These are phyloP conservation scores for Drosophila pullipes DNA, from an alignment of 2,888 invertebrate species.

Conservation along the genomic window DNA sequence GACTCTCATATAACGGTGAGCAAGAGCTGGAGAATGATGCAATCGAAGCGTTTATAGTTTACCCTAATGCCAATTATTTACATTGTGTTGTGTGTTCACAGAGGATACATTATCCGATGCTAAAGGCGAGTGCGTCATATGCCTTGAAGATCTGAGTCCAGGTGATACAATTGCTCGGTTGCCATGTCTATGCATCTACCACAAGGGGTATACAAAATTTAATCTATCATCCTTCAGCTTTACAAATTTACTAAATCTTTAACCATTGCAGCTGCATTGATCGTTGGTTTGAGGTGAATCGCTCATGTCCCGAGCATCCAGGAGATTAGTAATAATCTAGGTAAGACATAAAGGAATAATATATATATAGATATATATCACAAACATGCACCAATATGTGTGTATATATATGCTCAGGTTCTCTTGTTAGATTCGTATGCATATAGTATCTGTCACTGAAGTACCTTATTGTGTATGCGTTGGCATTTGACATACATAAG, in stretches of 20 bases:
- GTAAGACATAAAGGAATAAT: constrained; percentile 25
- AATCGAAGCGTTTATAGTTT: neutral
- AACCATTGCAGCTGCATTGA: constrained; percentile 99
- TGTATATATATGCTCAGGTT: neutral
- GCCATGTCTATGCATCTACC: constrained; percentile 99
- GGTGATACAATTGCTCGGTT: constrained; percentile 99
- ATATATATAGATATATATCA: neutral
- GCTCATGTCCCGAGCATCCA: constrained; percentile 99
- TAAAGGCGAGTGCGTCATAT: constrained; percentile 99
- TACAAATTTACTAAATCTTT: constrained; percentile 69
- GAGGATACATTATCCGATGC: constrained; percentile 98
- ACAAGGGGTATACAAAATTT: constrained; percentile 91
- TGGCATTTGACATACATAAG: constrained; percentile 32
- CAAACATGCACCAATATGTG: constrained; percentile 1
- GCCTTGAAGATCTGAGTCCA: constrained; percentile 97
- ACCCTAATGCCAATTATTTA: neutral
- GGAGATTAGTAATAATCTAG: constrained; percentile 86
- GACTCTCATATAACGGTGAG: constrained; percentile 98
- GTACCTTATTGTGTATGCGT: constrained; percentile 1
- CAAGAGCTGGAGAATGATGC: neutral
- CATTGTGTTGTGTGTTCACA: constrained; percentile 84
- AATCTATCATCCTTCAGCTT: neutral
- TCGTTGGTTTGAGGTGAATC: constrained; percentile 99
- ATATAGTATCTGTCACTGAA: constrained; percentile 3
- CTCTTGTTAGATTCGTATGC: constrained; percentile 2